Evolutionary conservation across 2,113 vertebrate genomes (phyloP), one percentile per base, ranked within the genome.

Genomic region (Apistogramma diplotaenia): DNA sequence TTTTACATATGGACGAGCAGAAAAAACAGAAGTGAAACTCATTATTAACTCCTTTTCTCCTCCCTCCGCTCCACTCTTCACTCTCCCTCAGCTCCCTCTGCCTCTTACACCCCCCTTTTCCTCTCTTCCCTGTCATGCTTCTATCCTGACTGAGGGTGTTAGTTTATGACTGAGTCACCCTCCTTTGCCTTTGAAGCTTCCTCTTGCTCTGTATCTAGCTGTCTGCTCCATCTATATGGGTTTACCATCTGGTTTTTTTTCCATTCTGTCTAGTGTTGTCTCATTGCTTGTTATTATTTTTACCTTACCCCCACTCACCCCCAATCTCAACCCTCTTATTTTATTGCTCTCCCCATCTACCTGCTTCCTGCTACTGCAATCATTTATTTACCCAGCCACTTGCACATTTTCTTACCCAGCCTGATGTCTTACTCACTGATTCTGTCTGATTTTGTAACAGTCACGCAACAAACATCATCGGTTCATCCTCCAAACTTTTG

Each of bases 91-190:
- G 78, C 81, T 72, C 78, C 49, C 74, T 79, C 78, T 78, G 53
- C 78, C 65, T 74, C 85, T 59, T 75, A 71, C 75, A 72, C 82
- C 76, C 62, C 60, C 25, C 37, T 49, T 12, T 31, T 46, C 75
- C 86, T 87, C 89, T 65, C 75, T 79, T 60, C 65, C 59, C 76
- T 85, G 85, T 84, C 58, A 83, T 76, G 81, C 84, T 84, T 89
- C 87, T 23, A 85, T 82, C 87, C 88, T 86, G 90, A 91, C 90
- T 76, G 85, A 85, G 82, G 87, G 89, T 90, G 84, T 92, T 89
- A 93, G 86, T 91, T 91, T 87, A 88, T 77, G 81, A 86, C 87
- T 92, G 90, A 93, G 91, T 92, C 93, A 92, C 89, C 85, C 84
- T 54, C 85, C 84, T 89, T 82, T 87, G 81, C 89, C 79, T 88